These are phyloP conservation scores for Stenodema calcarata DNA, from an alignment of 2,888 invertebrate species.

Conservation along the genomic window DNA sequence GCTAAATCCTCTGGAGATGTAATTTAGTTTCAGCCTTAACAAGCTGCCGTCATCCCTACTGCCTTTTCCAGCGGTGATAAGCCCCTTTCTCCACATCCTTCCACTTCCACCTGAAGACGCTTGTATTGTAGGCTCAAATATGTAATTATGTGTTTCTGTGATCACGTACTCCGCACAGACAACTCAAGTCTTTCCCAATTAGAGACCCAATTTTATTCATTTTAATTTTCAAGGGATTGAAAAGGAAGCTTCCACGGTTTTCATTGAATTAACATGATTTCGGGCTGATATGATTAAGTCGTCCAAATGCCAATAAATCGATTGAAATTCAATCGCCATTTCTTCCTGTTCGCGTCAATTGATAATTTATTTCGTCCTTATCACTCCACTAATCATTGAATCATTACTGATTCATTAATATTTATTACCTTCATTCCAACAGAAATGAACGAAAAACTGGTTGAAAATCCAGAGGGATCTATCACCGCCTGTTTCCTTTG, in stretches of 20 bases:
- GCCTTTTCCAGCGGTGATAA: not conserved
- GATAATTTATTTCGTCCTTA: not conserved
- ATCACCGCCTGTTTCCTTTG: not conserved
- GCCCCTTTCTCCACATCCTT: not conserved
- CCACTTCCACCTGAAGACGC: not conserved
- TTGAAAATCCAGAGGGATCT: not conserved
- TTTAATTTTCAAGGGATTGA: not conserved
- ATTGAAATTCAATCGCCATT: not conserved
- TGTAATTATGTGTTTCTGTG: no score
- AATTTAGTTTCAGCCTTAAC: not conserved
- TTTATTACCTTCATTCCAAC: not conserved
- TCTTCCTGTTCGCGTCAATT: not conserved
- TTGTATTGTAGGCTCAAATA: not conserved
- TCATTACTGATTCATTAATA: not conserved
- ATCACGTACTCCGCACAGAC: not conserved
- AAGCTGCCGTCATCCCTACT: not conserved
- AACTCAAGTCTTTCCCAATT: not conserved
- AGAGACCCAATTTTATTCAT: not conserved
- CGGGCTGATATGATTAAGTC: not conserved
- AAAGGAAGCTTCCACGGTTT: not conserved
- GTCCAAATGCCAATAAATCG: not conserved
- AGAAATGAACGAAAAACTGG: not conserved
- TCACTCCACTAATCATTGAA: not conserved
- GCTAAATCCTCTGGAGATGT: not conserved
- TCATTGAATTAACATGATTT: slow-evolving; percentile 11